Evolutionary conservation across 2,113 vertebrate genomes (phyloP).

Genomic region (Eublepharis macularius): DNA sequence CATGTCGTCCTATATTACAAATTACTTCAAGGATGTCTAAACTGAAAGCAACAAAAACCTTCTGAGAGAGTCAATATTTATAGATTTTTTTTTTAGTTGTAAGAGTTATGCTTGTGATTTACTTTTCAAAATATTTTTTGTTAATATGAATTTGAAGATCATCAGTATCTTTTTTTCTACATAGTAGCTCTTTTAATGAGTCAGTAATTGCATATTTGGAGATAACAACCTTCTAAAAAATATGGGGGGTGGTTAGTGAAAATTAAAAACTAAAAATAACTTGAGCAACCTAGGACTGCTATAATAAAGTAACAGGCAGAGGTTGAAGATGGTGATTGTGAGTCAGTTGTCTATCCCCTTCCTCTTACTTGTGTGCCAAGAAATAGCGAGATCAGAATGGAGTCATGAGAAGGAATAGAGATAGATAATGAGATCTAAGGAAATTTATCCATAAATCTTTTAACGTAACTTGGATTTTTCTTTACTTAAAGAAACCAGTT

Average conservation of each 20-base stretch:
- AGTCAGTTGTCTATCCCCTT: background rate
- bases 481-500: constrained; percentile 16
- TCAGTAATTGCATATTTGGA: background rate
- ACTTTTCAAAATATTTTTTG: background rate
- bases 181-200: background rate
- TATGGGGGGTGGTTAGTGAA: too few relatives aligned
- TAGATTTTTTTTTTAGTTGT: background rate
- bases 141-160: too few relatives aligned
- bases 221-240: background rate
- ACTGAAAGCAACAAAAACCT: too few relatives aligned
- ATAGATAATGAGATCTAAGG: background rate
- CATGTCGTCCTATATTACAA: too few relatives aligned
- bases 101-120: background rate
- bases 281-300: background rate
- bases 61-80: too few relatives aligned
- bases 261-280: constrained; percentile 1
- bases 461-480: constrained; percentile 3
- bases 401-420: background rate
- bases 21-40: too few relatives aligned
- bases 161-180: background rate
- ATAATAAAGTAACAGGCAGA: background rate
- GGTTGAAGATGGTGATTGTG: background rate
- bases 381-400: background rate
- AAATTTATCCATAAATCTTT: constrained; percentile 25
- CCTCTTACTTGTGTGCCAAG: background rate